Evolutionary conservation across 2,113 vertebrate genomes (phyloP).

Genomic region (Corythoichthys intestinalis): DNA sequence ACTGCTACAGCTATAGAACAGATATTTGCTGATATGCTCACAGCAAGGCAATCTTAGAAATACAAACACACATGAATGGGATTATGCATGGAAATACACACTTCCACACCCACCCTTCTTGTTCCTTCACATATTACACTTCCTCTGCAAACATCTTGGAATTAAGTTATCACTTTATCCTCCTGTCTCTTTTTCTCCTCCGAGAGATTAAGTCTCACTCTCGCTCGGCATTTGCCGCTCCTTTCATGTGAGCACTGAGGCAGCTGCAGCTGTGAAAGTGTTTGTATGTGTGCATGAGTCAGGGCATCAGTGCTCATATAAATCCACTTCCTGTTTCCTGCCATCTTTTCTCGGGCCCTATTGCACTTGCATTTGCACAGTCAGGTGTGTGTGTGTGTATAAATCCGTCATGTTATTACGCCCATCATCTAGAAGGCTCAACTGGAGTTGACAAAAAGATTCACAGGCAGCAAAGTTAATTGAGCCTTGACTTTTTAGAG

Average conservation of each 20-base stretch:
- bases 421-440: conserved; percentile 27
- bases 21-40: neutral
- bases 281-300: conserved; percentile 41
- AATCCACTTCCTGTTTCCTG: conserved; percentile 70
- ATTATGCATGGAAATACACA: conserved; percentile 21
- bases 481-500: conserved; percentile 54
- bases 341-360: conserved; percentile 54
- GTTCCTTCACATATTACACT: conserved; percentile 30
- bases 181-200: conserved; percentile 56
- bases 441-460: conserved; percentile 33
- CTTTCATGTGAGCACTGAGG: conserved; percentile 62
- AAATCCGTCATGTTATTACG: conserved; percentile 19
- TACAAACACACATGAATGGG: conserved; percentile 15
- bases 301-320: conserved; percentile 55
- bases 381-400: conserved; percentile 15
- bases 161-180: conserved; percentile 67
- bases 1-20: conserved; percentile 23
- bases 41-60: conserved; percentile 16
- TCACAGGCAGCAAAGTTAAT: conserved; percentile 48
- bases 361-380: conserved; percentile 34
- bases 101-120: conserved; percentile 20
- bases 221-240: conserved; percentile 38
- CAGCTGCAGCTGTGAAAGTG: conserved; percentile 65
- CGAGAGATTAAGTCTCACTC: conserved; percentile 62
- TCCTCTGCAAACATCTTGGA: conserved; percentile 60